phyloP scores from a whole-genome alignment of 2,888 invertebrate species.

The Lutraria lutraria region DNA sequence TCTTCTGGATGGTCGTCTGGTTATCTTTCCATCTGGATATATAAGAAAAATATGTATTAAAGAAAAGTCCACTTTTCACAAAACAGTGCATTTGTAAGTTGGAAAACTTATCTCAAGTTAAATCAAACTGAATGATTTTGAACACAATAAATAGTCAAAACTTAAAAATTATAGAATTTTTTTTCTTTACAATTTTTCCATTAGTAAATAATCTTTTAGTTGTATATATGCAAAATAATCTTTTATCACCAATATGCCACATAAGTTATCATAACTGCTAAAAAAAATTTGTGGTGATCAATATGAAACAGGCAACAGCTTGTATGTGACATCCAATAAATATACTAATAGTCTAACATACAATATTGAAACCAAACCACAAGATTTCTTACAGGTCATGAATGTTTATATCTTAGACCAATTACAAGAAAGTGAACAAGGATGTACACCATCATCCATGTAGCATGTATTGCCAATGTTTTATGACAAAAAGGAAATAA shows the following conservation, averaged over 20 bases:
- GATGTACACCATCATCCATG: not conserved
- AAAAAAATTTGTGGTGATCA: not conserved
- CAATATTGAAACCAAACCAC: not conserved
- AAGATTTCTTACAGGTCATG: not conserved
- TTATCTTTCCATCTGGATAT: slow-evolving; percentile 13
- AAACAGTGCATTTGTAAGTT: not conserved
- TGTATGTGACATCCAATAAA: not conserved
- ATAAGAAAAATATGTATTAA: not conserved
- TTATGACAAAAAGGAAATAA: not conserved
- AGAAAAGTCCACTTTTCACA: not conserved
- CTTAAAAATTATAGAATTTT: too few species aligned
- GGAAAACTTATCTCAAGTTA: not conserved
- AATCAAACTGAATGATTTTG: not conserved
- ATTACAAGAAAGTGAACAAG: not conserved
- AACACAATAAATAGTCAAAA: too few species aligned
- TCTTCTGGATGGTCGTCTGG: not conserved
- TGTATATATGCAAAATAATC: too few species aligned
- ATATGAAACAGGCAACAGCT: not conserved
- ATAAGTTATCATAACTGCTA: too few species aligned
- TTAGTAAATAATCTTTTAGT: too few species aligned
- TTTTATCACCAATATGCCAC: too few species aligned
- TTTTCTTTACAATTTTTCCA: too few species aligned
- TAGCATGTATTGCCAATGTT: not conserved
- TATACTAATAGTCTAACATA: slow-evolving; percentile 2
- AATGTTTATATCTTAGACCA: not conserved